A percentile compares a stretch with the other conserved stretches of the same genome.
phyloP scores from a whole-genome alignment of 1,140 invertebrate genomes.

The Chironomus tepperi region DNA sequence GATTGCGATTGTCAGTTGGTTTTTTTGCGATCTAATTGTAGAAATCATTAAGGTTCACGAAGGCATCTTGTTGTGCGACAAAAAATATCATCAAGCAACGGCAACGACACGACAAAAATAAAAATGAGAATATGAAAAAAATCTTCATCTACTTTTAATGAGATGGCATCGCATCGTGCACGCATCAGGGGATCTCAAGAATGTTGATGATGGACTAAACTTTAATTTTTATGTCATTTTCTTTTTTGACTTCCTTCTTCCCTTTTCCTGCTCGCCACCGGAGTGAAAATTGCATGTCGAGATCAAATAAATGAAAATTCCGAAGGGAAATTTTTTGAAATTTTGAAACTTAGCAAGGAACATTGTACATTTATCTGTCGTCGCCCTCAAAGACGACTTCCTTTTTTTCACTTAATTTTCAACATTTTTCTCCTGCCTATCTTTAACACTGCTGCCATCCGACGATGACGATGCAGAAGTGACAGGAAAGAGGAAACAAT shows the following conservation, averaged over 20 bases:
- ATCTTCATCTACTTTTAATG: constrained; percentile 21
- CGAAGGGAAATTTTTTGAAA: too few relatives aligned
- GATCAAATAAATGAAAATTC: too few relatives aligned
- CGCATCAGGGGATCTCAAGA: neutral
- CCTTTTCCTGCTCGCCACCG: too few relatives aligned
- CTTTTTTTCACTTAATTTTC: too few relatives aligned
- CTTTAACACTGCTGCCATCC: too few relatives aligned
- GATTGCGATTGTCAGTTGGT: too few relatives aligned
- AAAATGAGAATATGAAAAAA: neutral
- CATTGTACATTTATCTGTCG: too few relatives aligned
- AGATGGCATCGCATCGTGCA: constrained; percentile 15
- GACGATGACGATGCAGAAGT: neutral
- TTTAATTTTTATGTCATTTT: neutral
- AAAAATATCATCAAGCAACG: neutral
- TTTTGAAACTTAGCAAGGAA: too few relatives aligned
- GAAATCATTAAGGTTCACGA: neutral
- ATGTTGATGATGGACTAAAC: neutral
- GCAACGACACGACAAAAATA: neutral
- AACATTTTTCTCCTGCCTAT: too few relatives aligned
- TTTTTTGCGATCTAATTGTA: neutral
- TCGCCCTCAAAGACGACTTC: too few relatives aligned
- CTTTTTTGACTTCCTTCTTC: too few relatives aligned
- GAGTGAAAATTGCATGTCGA: too few relatives aligned
- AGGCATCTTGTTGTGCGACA: neutral
- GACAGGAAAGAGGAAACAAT: constrained; percentile 23